phyloP scores from a whole-genome alignment of 2,797 vertebrate species.

The Gila robusta region DNA sequence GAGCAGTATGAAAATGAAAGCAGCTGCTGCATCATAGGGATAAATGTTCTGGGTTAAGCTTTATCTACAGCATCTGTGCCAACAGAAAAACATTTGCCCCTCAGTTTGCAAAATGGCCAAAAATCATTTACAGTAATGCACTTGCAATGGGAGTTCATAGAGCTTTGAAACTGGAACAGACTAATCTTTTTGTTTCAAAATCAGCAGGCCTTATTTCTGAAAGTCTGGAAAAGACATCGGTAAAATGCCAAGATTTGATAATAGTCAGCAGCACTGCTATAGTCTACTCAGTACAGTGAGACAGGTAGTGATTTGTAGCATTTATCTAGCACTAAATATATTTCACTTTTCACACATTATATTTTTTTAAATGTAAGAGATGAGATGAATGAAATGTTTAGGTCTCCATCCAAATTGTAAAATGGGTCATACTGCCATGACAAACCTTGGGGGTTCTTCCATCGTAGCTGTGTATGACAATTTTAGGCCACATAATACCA shows the following conservation, averaged over 20 bases:
- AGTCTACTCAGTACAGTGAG: neutral
- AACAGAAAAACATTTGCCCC: slow-evolving; percentile 16
- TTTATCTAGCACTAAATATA: neutral
- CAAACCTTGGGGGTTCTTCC: neutral
- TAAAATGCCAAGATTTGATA: neutral
- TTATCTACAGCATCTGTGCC: slow-evolving; percentile 24
- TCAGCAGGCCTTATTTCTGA: neutral
- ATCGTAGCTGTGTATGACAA: neutral
- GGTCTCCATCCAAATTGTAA: neutral
- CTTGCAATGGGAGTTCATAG: neutral
- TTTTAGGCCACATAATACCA: neutral
- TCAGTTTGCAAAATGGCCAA: slow-evolving; percentile 13
- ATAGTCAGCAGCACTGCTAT: neutral
- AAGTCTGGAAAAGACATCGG: neutral
- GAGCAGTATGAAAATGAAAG: neutral
- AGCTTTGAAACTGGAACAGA: neutral
- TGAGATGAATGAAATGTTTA: slow-evolving; percentile 7
- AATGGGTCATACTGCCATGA: neutral
- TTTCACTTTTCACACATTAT: neutral
- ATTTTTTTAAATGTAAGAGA: neutral
- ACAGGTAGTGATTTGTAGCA: neutral
- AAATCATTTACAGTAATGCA: neutral
- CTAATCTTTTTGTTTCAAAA: neutral
- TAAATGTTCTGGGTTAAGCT: slow-evolving; percentile 8
- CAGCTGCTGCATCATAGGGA: slow-evolving; percentile 18